Conservation (phyloP, 2,888 invertebrate species). For the Mylabris sibirica region DNA sequence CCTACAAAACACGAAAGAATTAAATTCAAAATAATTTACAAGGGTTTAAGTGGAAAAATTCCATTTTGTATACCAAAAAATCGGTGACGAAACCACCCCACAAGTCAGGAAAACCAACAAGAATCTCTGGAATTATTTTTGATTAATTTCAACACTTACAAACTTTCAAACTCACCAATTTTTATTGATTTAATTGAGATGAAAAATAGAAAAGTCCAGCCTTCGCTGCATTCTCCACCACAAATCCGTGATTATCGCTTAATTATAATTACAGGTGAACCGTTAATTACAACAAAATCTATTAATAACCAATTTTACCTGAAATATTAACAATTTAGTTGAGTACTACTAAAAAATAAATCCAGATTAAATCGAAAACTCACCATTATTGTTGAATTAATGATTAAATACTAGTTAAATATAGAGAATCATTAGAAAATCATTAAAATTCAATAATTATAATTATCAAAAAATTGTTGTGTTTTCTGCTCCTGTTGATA, state of each 20-base stretch:
- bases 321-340: neutral
- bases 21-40: too few species aligned
- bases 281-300: neutral
- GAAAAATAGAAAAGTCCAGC: neutral
- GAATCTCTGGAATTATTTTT: neutral
- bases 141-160: neutral
- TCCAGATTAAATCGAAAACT: neutral
- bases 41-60: too few species aligned
- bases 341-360: too few species aligned
- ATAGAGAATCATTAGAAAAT: neutral
- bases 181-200: too few species aligned
- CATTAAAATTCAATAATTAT: neutral
- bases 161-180: neutral
- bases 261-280: neutral
- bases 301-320: neutral
- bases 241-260: neutral
- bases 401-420: neutral
- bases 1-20: neutral
- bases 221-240: neutral
- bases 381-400: neutral
- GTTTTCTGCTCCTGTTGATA: conserved; percentile 71
- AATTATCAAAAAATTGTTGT: neutral
- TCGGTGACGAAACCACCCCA: too few species aligned
- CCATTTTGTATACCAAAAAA: too few species aligned
- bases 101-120: too few species aligned